phyloP scores from a whole-genome alignment of 2,797 vertebrate genomes.

The Fistularia tabacaria region DNA sequence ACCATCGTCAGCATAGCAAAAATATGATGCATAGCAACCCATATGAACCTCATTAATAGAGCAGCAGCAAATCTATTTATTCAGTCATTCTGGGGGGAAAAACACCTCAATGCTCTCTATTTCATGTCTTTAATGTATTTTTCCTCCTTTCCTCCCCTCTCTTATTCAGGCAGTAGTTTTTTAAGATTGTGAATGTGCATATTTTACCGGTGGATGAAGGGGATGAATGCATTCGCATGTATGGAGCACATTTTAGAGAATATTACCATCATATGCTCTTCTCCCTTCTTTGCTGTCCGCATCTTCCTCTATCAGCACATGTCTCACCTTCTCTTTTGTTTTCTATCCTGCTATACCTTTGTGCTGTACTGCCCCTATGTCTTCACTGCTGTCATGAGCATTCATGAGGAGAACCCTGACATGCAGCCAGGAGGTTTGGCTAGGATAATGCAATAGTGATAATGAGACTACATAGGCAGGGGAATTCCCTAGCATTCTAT shows the following conservation, averaged over 20 bases:
- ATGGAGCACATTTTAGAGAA: slow-evolving; percentile 20
- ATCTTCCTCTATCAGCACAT: slow-evolving; percentile 3
- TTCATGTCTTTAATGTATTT: slow-evolving; percentile 28
- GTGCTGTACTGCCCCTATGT: slow-evolving; percentile 46
- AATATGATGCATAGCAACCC: slow-evolving; percentile 67
- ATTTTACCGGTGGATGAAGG: too few species aligned
- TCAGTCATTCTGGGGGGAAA: slow-evolving; percentile 63
- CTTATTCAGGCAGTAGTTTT: slow-evolving; percentile 2
- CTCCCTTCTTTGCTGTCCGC: slow-evolving; percentile 7
- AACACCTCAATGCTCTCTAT: slow-evolving; percentile 51
- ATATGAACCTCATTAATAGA: slow-evolving; percentile 71
- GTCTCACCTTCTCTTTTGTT: slow-evolving; percentile 4
- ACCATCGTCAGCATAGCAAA: slow-evolving; percentile 61
- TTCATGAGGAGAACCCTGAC: slow-evolving; percentile 49
- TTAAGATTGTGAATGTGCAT: slow-evolving; percentile 2
- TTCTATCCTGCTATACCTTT: slow-evolving; percentile 10
- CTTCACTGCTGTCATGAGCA: slow-evolving; percentile 56
- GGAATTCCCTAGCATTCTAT: slow-evolving; percentile 30
- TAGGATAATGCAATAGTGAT: slow-evolving; percentile 48
- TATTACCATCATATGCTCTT: slow-evolving; percentile 30
- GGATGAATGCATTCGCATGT: not conserved
- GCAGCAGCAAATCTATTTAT: slow-evolving; percentile 72
- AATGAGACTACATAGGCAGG: slow-evolving; percentile 27
- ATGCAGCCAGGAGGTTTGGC: slow-evolving; percentile 47
- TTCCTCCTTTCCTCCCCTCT: slow-evolving; percentile 22